Evolutionary conservation across 1,140 invertebrate species (phyloP).

Genomic region (Euglossa dilemma): DNA sequence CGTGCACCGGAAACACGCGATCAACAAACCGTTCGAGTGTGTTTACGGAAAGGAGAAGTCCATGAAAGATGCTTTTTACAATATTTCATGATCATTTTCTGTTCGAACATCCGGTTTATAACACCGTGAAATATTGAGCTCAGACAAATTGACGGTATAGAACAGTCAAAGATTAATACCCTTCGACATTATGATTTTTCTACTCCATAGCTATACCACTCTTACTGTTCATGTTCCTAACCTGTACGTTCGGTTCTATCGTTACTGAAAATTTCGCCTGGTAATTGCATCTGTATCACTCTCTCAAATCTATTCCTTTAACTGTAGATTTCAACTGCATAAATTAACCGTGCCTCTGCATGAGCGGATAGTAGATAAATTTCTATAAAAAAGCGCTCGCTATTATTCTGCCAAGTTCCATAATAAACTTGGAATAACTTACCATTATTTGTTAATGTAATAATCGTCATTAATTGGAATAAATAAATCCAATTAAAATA

Average conservation of each 20-base stretch:
- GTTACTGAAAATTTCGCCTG: not conserved
- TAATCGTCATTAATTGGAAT: not conserved
- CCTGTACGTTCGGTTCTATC: not conserved
- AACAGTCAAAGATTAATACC: not conserved
- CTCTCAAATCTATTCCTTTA: not conserved
- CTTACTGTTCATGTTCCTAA: not conserved
- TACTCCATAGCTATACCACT: not conserved
- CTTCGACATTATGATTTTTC: constrained; percentile 24
- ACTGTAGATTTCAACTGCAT: not conserved
- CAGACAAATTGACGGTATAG: not conserved
- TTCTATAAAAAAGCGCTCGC: not conserved
- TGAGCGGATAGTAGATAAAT: too few species aligned
- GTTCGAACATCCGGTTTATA: constrained; percentile 7
- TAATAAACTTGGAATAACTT: not conserved
- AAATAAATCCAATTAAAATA: not conserved
- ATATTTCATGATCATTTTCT: constrained; percentile 1
- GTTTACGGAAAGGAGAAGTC: constrained; percentile 6
- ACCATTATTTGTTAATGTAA: not conserved
- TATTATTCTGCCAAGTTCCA: not conserved
- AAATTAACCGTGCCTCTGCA: not conserved
- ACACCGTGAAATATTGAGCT: not conserved
- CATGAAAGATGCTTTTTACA: not conserved
- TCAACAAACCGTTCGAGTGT: constrained; percentile 15
- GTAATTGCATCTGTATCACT: not conserved
- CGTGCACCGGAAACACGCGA: constrained; percentile 23